Conservation (phyloP, 2,113 vertebrate species). For the Sorex fumeus region DNA sequence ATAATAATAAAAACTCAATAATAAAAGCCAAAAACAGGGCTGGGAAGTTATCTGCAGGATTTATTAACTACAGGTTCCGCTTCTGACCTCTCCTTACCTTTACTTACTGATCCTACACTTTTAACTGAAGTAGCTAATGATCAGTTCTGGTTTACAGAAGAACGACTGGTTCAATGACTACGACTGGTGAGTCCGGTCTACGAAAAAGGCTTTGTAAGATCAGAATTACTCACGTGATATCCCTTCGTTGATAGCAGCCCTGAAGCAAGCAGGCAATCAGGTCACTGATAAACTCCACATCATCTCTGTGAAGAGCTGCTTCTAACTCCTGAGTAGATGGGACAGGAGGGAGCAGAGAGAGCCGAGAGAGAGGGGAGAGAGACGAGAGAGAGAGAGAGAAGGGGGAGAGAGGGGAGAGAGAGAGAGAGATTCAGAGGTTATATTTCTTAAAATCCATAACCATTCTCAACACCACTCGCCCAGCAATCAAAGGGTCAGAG, state of each 20-base stretch:
- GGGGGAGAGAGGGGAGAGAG: no score
- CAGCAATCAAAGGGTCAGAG: neutral
- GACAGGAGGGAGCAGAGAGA: slow-evolving; percentile 30
- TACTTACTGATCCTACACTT: neutral
- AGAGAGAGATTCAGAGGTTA: no score
- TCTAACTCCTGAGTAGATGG: slow-evolving; percentile 94
- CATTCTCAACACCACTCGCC: neutral
- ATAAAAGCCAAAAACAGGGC: neutral
- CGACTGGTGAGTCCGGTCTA: slow-evolving; percentile 70
- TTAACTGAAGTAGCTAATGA: slow-evolving; percentile 39
- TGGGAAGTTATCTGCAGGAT: slow-evolving; percentile 66
- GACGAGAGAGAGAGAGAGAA: no score
- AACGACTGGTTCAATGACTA: neutral
- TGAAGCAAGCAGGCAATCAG: slow-evolving; percentile 96
- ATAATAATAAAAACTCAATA: slow-evolving; percentile 9
- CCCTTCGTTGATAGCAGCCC: slow-evolving; percentile 98
- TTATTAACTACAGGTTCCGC: no score
- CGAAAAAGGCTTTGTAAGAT: slow-evolving; percentile 61
- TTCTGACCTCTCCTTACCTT: no score
- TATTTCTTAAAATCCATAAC: no score
- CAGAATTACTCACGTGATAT: slow-evolving; percentile 95
- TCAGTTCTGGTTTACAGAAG: slow-evolving; percentile 73
- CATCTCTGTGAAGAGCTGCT: slow-evolving; percentile 95
- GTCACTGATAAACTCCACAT: slow-evolving; percentile 95
- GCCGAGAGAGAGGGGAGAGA: neutral